phyloP scores from a whole-genome alignment of 2,888 invertebrate species.

The Cephus sareptanus region DNA sequence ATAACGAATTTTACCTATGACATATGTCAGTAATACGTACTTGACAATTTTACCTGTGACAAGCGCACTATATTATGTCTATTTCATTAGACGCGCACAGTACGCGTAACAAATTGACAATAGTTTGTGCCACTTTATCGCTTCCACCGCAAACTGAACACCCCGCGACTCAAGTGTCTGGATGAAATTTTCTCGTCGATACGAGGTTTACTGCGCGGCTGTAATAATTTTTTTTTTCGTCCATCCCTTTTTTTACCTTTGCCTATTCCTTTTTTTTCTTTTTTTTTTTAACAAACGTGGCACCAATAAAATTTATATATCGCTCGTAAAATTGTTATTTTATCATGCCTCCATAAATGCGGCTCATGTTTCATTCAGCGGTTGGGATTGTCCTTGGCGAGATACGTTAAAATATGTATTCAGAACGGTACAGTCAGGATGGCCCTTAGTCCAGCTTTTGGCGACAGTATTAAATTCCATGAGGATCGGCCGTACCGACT shows the following conservation, averaged over 20 bases:
- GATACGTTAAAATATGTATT: neutral
- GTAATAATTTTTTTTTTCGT: neutral
- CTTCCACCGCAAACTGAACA: neutral
- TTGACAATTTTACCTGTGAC: neutral
- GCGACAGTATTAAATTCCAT: neutral
- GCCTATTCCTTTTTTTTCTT: constrained; percentile 8
- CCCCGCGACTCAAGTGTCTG: neutral
- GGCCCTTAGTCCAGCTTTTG: neutral
- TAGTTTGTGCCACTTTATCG: neutral
- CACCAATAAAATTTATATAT: neutral
- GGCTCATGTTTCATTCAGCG: neutral
- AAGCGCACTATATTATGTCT: neutral
- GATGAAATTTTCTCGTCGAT: neutral
- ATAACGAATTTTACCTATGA: neutral
- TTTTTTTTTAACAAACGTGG: constrained; percentile 11
- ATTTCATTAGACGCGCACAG: neutral
- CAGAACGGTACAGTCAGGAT: neutral
- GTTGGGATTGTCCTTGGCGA: neutral
- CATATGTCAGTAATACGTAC: neutral
- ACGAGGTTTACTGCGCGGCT: neutral
- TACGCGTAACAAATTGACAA: neutral
- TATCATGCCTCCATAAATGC: neutral
- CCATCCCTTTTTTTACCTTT: neutral
- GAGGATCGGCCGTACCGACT: neutral
- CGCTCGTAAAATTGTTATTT: neutral